phyloP scores from a whole-genome alignment of 2,113 vertebrate genomes.

The Gallinago media region DNA sequence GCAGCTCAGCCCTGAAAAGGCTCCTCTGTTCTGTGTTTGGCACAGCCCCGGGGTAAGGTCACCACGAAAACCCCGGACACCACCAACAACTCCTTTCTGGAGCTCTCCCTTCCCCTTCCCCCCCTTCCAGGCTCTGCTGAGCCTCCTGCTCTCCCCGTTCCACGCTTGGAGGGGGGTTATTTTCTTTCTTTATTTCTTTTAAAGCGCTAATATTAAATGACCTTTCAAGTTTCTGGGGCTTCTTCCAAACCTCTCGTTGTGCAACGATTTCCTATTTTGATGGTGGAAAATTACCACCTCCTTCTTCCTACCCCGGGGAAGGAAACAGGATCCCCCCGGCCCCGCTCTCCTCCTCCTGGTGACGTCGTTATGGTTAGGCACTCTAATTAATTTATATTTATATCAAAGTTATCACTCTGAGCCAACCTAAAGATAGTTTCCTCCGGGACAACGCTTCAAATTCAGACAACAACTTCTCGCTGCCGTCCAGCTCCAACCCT shows the following conservation, averaged over 20 bases:
- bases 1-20: neutral
- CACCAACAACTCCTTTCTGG: neutral
- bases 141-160: neutral
- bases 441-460: neutral
- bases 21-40: constrained; percentile 30
- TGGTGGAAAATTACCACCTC: neutral
- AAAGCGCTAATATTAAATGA: neutral
- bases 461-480: neutral
- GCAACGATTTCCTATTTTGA: neutral
- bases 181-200: neutral
- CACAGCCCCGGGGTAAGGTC: neutral
- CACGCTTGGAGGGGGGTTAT: too few species aligned
- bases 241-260: neutral
- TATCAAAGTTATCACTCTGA: rapidly evolving
- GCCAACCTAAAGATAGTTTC: neutral
- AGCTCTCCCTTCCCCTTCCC: neutral
- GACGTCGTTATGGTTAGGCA: rapidly evolving
- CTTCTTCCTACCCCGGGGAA: neutral
- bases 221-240: neutral
- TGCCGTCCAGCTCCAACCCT: too few species aligned
- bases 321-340: neutral
- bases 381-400: neutral
- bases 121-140: neutral
- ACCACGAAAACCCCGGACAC: neutral
- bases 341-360: neutral